A percentile compares a stretch with the other conserved stretches of the same genome.
Evolutionary conservation across 1,140 invertebrate species (phyloP).

Genomic region (Drosophila miranda): DNA sequence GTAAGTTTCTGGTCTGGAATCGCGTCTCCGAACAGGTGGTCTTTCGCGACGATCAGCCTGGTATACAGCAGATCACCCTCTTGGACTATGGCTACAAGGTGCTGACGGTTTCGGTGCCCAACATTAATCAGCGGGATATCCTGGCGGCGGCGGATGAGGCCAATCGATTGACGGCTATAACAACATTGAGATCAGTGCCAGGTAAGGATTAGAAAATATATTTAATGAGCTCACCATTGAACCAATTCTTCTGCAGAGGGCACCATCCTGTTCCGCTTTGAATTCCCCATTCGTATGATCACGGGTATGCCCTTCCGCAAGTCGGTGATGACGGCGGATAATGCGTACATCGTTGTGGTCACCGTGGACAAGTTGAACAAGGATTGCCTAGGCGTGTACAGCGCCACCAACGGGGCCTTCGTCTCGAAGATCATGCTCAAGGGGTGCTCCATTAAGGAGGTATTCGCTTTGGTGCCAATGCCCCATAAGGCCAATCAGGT

Average conservation of each 20-base stretch:
- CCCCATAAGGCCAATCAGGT: constrained; percentile 92
- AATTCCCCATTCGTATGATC: constrained; percentile 88
- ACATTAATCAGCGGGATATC: constrained; percentile 83
- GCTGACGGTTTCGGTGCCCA: constrained; percentile 90
- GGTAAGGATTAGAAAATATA: constrained; percentile 82
- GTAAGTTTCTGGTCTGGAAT: constrained; percentile 96
- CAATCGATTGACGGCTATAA: constrained; percentile 86
- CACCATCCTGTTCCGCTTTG: constrained; percentile 89
- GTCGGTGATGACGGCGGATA: constrained; percentile 92
- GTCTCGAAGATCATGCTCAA: constrained; percentile 89
- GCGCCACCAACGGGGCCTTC: constrained; percentile 90
- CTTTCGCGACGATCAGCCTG: constrained; percentile 92
- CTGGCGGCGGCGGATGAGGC: constrained; percentile 78
- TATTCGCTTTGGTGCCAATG: constrained; percentile 88
- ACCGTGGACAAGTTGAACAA: constrained; percentile 91
- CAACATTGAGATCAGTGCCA: constrained; percentile 87
- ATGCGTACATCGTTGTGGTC: constrained; percentile 89
- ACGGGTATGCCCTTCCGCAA: constrained; percentile 87
- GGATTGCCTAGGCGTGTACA: constrained; percentile 93
- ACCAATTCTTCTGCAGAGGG: constrained; percentile 85
- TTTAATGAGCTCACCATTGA: not conserved
- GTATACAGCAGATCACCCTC: constrained; percentile 93
- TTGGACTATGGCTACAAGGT: constrained; percentile 92
- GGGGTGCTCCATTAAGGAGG: constrained; percentile 87
- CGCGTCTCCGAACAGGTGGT: constrained; percentile 91